These are phyloP conservation scores for Dendropsophus ebraccatus DNA, from an alignment of 2,113 vertebrate species.

Conservation along the genomic window DNA sequence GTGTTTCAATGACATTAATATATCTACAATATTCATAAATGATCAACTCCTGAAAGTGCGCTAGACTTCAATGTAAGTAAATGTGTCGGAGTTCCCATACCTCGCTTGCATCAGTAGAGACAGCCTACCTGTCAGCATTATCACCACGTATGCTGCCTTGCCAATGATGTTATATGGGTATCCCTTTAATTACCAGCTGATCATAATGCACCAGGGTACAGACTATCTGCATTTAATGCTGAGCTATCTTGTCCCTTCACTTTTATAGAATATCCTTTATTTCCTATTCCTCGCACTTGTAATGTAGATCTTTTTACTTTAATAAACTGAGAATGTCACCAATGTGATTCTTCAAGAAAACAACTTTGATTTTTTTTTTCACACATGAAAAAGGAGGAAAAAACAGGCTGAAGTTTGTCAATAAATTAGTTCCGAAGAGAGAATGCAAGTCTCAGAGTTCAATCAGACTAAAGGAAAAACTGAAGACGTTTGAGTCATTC, in stretches of 20 bases:
- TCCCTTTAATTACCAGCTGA: neutral
- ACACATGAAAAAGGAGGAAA: conserved; percentile 49
- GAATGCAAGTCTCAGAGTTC: conserved; percentile 63
- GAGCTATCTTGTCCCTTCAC: neutral
- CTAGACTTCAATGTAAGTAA: no score
- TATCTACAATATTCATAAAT: no score
- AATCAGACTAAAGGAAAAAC: conserved; percentile 59
- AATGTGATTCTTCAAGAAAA: conserved; percentile 32
- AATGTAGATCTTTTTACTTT: conserved; percentile 13
- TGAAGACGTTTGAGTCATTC: conserved; percentile 63
- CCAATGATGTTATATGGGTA: no score
- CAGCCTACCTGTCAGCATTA: no score
- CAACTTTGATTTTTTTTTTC: conserved; percentile 9
- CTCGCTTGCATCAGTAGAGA: no score
- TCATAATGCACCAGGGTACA: neutral
- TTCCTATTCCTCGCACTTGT: neutral
- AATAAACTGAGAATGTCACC: conserved; percentile 46
- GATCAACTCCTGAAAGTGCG: no score
- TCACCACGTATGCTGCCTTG: no score
- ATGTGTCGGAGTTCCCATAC: no score
- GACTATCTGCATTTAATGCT: neutral
- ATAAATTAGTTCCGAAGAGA: conserved; percentile 63
- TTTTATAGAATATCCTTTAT: neutral
- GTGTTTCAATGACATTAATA: no score
- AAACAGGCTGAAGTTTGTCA: conserved; percentile 63